Percentiles rank a stretch among this genome's conserved stretches.
Evolutionary conservation across 2,888 invertebrate genomes (phyloP).

Genomic region (Colletes collaris): DNA sequence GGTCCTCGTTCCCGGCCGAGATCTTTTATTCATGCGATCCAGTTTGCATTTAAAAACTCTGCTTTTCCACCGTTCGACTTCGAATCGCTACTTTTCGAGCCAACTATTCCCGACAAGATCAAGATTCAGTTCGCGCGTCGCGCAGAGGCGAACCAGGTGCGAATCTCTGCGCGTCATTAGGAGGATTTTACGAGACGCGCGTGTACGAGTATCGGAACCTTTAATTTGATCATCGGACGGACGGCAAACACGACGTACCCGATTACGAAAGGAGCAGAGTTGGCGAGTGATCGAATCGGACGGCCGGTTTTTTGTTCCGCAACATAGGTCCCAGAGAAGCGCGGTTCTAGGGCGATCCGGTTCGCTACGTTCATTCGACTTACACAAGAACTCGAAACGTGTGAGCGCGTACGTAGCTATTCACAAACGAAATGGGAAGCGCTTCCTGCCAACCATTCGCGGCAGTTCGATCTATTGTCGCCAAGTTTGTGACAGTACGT

Average conservation of each 20-base stretch:
- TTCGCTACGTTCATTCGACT: constrained; percentile 70
- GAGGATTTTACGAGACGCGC: constrained; percentile 12
- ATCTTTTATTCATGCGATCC: constrained; percentile 63
- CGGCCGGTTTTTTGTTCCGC: constrained; percentile 41
- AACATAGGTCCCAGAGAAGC: constrained; percentile 61
- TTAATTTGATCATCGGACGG: constrained; percentile 10
- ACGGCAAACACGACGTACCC: constrained; percentile 6
- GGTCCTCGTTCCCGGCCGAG: constrained; percentile 12
- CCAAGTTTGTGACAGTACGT: constrained; percentile 58
- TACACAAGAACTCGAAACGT: constrained; percentile 55
- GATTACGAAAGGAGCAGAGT: constrained; percentile 39
- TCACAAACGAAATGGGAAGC: constrained; percentile 76
- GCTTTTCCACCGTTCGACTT: constrained; percentile 34
- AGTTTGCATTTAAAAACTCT: constrained; percentile 66
- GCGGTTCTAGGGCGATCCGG: constrained; percentile 68
- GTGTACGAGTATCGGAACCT: background rate
- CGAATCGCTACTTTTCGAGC: constrained; percentile 40
- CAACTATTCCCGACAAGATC: constrained; percentile 28
- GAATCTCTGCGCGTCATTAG: constrained; percentile 7
- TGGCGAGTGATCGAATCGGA: constrained; percentile 53
- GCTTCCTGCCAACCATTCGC: constrained; percentile 75
- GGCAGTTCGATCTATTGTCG: constrained; percentile 73
- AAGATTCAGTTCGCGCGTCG: constrained; percentile 37
- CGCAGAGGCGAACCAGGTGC: constrained; percentile 26
- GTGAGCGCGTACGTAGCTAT: constrained; percentile 62